A percentile compares a stretch with the other conserved stretches of the same genome.
Evolutionary conservation across 2,113 vertebrate genomes (phyloP).

Genomic region (Suricata suricatta): DNA sequence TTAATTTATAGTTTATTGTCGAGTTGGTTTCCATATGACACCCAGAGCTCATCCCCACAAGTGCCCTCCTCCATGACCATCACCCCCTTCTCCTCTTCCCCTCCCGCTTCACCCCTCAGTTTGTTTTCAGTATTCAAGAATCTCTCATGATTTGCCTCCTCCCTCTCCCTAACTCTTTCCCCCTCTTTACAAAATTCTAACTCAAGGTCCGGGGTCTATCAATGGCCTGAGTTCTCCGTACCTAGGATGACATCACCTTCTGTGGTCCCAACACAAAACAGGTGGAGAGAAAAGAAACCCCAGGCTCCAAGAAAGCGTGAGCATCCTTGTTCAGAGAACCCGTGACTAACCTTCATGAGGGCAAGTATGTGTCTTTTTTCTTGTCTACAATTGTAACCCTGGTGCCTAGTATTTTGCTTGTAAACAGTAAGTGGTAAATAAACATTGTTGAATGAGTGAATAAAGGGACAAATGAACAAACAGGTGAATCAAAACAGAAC

Average conservation of each 20-base stretch:
- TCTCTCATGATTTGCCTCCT: too few relatives aligned
- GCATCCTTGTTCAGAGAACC: background rate
- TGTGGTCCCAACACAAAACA: background rate
- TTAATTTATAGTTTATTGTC: too few relatives aligned
- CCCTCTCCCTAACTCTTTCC: too few relatives aligned
- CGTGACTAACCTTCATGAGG: background rate
- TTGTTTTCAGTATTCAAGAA: too few relatives aligned
- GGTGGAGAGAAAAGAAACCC: background rate
- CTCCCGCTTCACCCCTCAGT: too few relatives aligned
- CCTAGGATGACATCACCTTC: background rate
- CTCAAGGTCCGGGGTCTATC: background rate
- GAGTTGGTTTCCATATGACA: background rate
- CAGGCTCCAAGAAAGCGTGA: background rate
- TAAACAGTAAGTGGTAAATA: background rate
- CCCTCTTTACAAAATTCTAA: background rate
- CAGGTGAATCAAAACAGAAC: background rate
- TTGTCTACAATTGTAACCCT: background rate
- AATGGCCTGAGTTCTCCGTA: background rate
- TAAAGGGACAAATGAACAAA: background rate
- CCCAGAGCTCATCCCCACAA: too few relatives aligned
- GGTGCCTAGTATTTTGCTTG: background rate
- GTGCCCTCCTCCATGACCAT: too few relatives aligned
- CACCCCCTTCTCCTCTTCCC: too few relatives aligned
- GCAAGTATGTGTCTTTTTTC: background rate
- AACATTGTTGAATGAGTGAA: background rate